phyloP scores from a whole-genome alignment of 2,888 invertebrate genomes.

The Eulithis prunata region DNA sequence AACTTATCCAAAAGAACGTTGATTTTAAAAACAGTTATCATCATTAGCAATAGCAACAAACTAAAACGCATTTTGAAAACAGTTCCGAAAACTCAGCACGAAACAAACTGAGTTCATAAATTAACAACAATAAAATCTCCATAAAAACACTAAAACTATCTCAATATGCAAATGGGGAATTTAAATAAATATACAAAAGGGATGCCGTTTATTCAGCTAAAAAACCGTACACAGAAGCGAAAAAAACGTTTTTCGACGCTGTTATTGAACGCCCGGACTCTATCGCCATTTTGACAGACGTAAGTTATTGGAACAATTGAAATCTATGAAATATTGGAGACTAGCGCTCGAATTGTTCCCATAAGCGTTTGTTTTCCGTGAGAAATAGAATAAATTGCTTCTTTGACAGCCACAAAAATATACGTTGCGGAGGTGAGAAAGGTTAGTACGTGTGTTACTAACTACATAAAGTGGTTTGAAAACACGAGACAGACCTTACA shows the following conservation, averaged over 20 bases:
- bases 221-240: conserved; percentile 39
- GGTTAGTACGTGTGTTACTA: background rate
- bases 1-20: no score
- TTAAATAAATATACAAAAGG: conserved; percentile 52
- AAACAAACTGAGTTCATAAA: conserved; percentile 33
- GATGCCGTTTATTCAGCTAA: conserved; percentile 43
- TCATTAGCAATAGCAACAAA: no score
- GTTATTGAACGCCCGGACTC: conserved; percentile 50
- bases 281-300: conserved; percentile 62
- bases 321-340: conserved; percentile 64
- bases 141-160: conserved; percentile 47
- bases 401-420: conserved; percentile 16
- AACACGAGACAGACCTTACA: no score
- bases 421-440: conserved; percentile 5
- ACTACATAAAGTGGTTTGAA: no score
- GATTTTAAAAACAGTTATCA: no score
- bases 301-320: conserved; percentile 62
- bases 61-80: background rate
- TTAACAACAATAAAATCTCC: conserved; percentile 34
- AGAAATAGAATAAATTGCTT: conserved; percentile 42
- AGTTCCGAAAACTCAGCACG: conserved; percentile 9
- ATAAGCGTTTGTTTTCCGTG: conserved; percentile 43
- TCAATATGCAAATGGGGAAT: conserved; percentile 51
- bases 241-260: conserved; percentile 36
- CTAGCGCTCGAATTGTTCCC: conserved; percentile 46